These are phyloP conservation scores for Cosmia trapezina DNA, from an alignment of 2,888 invertebrate species.

Conservation along the genomic window DNA sequence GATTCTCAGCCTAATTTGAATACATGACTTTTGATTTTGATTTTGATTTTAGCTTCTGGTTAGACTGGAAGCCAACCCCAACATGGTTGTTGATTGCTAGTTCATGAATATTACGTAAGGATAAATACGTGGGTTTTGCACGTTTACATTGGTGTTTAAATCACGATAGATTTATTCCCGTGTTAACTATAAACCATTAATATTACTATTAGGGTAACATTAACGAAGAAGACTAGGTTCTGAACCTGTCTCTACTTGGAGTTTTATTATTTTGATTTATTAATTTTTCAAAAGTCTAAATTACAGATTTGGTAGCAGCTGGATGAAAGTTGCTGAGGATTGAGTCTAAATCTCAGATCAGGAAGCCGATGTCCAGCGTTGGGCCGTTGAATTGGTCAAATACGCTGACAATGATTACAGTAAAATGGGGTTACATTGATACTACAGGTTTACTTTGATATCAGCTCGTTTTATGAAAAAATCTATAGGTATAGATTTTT, in stretches of 20 bases:
- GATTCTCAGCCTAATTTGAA: no score
- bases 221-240: conserved; percentile 4
- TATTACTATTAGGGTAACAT: conserved; percentile 29
- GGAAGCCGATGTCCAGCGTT: neutral
- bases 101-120: neutral
- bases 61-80: no score
- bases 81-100: neutral
- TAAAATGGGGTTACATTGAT: no score
- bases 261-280: neutral
- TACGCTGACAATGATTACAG: neutral
- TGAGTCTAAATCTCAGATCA: no score
- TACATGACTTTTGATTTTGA: no score
- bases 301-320: neutral
- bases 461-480: no score
- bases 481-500: no score
- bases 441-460: no score
- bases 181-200: conserved; percentile 44
- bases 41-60: no score
- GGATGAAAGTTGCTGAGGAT: no score
- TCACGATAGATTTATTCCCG: conserved; percentile 40
- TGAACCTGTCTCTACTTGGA: neutral
- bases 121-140: neutral
- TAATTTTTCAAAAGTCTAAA: neutral
- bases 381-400: neutral
- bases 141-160: conserved; percentile 28